A percentile compares a stretch with the other conserved stretches of the same genome.
phyloP scores from a whole-genome alignment of 2,888 invertebrate genomes.

The Troides helena region DNA sequence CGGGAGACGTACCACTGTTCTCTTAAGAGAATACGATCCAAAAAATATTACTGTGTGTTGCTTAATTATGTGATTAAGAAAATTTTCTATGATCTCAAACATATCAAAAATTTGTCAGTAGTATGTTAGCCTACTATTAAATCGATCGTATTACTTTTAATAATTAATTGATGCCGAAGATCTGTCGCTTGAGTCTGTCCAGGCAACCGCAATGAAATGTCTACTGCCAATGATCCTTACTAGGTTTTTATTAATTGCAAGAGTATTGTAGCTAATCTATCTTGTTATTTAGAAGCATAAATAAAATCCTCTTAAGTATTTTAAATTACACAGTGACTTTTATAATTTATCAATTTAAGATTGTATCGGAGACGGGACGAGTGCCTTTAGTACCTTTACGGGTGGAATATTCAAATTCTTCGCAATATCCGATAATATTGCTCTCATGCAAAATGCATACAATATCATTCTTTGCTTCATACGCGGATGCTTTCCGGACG shows the following conservation, averaged over 20 bases:
- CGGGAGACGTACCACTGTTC: constrained; percentile 39
- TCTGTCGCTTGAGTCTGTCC: too few relatives aligned
- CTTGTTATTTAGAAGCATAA: background rate
- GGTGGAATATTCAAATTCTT: constrained; percentile 74
- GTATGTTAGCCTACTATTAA: too few relatives aligned
- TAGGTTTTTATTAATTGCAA: too few relatives aligned
- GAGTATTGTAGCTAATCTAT: too few relatives aligned
- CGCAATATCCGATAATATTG: constrained; percentile 73
- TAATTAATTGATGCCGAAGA: too few relatives aligned
- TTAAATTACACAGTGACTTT: background rate
- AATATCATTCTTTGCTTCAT: constrained; percentile 77
- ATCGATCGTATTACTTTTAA: too few relatives aligned
- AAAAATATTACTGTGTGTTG: background rate
- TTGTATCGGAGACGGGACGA: constrained; percentile 28
- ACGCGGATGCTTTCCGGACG: constrained; percentile 63
- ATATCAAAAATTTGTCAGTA: too few relatives aligned
- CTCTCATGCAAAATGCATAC: constrained; percentile 78
- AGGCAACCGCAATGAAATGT: too few relatives aligned
- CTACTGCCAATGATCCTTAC: too few relatives aligned
- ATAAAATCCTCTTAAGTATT: background rate
- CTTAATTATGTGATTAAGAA: too few relatives aligned
- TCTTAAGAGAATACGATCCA: constrained; percentile 19
- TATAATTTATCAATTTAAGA: background rate
- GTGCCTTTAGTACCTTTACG: constrained; percentile 42
- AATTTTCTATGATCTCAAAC: too few relatives aligned